phyloP scores from a whole-genome alignment of 1,140 invertebrate genomes.

The Sinella curviseta region DNA sequence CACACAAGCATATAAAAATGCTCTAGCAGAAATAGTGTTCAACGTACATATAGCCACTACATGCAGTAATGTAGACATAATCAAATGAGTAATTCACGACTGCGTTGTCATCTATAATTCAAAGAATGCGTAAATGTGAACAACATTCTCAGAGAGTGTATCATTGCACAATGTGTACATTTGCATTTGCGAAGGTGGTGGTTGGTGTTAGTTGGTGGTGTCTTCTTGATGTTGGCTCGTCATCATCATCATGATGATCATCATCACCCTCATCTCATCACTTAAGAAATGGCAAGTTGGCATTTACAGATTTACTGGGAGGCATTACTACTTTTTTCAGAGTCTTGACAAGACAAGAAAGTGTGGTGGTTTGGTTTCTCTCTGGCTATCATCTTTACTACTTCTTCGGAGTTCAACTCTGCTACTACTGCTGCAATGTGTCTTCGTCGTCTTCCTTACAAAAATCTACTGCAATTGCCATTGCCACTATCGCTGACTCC shows the following conservation, averaged over 20 bases:
- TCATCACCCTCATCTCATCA: too few species aligned
- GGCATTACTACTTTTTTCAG: too few species aligned
- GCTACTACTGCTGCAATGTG: too few species aligned
- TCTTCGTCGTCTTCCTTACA: too few species aligned
- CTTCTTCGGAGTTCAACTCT: too few species aligned
- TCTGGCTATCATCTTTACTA: too few species aligned
- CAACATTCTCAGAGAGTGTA: not conserved
- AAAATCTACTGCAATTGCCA: too few species aligned
- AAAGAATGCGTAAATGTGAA: slow-evolving; percentile 9
- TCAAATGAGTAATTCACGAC: slow-evolving; percentile 15
- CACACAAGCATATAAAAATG: too few species aligned
- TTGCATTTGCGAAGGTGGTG: not conserved
- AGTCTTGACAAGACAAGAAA: too few species aligned
- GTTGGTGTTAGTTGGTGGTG: not conserved
- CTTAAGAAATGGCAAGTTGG: not conserved
- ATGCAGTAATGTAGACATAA: not conserved
- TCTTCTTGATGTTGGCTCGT: too few species aligned
- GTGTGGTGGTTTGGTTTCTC: too few species aligned
- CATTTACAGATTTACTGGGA: not conserved
- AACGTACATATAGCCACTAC: not conserved
- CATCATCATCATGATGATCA: not conserved
- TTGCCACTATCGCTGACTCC: too few species aligned
- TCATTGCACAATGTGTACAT: not conserved
- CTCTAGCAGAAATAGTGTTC: not conserved
- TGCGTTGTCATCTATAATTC: slow-evolving; percentile 6